Evolutionary conservation across 1,140 invertebrate species (phyloP).

Genomic region (Anoplophora glabripennis): DNA sequence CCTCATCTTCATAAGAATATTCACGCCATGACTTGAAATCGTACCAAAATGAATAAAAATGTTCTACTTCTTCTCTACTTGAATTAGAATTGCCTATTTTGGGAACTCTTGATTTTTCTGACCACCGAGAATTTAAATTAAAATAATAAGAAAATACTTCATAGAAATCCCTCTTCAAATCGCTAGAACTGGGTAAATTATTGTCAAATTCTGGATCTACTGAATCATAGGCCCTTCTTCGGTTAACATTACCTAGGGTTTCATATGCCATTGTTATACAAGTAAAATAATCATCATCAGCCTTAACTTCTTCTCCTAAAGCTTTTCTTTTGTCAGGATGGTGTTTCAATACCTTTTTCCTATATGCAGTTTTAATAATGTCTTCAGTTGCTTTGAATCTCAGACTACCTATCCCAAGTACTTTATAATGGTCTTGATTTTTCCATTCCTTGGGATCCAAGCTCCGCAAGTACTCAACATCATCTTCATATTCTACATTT

Average conservation of each 20-base stretch:
- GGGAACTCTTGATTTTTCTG: conserved; percentile 83
- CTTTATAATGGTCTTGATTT: conserved; percentile 94
- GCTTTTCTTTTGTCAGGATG: conserved; percentile 97
- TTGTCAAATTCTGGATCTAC: conserved; percentile 95
- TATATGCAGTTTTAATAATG: conserved; percentile 90
- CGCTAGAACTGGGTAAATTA: conserved; percentile 70
- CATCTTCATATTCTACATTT: conserved; percentile 69
- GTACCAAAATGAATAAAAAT: conserved; percentile 92
- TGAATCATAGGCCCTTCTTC: conserved; percentile 90
- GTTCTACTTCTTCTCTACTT: conserved; percentile 72
- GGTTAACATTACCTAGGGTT: conserved; percentile 76
- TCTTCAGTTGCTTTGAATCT: conserved; percentile 79
- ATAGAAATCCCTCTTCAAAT: conserved; percentile 83
- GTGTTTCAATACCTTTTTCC: conserved; percentile 88
- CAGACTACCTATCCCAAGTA: conserved; percentile 81
- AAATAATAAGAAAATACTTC: conserved; percentile 76
- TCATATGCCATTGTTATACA: conserved; percentile 99
- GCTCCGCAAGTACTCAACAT: conserved; percentile 80
- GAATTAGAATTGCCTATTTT: conserved; percentile 74
- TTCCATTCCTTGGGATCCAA: conserved; percentile 97
- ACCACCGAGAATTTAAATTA: conserved; percentile 89
- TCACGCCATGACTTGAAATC: conserved; percentile 98
- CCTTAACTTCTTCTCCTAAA: conserved; percentile 76
- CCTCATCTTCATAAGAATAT: conserved; percentile 98
- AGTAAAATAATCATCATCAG: conserved; percentile 95